These are phyloP conservation scores for Poicephalus gulielmi DNA, from an alignment of 2,113 vertebrate genomes.

Conservation along the genomic window DNA sequence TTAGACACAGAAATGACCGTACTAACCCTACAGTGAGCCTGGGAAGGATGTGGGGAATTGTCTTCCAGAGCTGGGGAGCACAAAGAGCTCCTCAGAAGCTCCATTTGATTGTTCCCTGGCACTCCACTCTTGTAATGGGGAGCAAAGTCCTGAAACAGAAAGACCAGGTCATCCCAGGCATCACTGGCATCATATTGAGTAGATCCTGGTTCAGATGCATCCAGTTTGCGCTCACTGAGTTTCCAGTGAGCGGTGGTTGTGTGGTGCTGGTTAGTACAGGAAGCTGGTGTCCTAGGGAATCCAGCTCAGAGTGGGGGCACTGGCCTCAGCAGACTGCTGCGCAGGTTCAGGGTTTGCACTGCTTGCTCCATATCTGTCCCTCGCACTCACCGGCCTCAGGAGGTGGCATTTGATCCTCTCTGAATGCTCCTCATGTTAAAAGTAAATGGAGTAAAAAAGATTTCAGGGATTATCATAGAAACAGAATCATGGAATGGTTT, in stretches of 20 bases:
- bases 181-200: not conserved
- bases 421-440: not conserved
- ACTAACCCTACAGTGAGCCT: not conserved
- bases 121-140: not conserved
- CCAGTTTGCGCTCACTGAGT: not conserved
- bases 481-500: not conserved
- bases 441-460: not conserved
- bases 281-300: not conserved
- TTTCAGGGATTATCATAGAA: not conserved
- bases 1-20: not conserved
- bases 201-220: not conserved
- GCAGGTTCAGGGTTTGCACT: not conserved
- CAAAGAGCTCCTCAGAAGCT: not conserved
- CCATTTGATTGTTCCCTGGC: not conserved
- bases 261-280: accelerated
- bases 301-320: accelerated
- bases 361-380: not conserved
- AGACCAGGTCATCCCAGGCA: not conserved
- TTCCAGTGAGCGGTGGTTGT: not conserved
- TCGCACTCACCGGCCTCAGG: not conserved
- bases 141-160: not conserved
- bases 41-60: not conserved
- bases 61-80: not conserved
- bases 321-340: not conserved
- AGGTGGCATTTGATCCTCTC: not conserved